These are phyloP conservation scores for Phyllotreta striolata DNA, from an alignment of 2,888 invertebrate genomes.

Conservation along the genomic window DNA sequence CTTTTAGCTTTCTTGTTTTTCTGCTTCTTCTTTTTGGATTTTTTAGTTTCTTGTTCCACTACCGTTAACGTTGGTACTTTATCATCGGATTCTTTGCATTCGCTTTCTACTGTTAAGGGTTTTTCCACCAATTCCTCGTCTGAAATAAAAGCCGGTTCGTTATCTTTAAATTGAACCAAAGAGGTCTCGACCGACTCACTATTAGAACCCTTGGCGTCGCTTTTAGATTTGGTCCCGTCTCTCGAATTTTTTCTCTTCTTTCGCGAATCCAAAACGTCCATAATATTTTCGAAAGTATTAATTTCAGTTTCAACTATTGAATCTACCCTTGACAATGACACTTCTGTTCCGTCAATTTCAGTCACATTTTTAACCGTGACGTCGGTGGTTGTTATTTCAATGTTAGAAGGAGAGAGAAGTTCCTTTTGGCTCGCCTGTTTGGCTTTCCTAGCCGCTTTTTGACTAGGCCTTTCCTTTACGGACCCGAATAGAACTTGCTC, in stretches of 20 bases:
- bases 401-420: slow-evolving; percentile 50
- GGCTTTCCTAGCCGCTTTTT: slow-evolving; percentile 30
- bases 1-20: slow-evolving; percentile 11
- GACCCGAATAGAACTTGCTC: slow-evolving; percentile 72
- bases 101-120: slow-evolving; percentile 26
- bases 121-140: slow-evolving; percentile 40
- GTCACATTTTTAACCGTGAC: slow-evolving; percentile 39
- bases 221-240: slow-evolving; percentile 5
- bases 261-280: slow-evolving; percentile 51
- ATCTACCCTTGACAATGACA: slow-evolving; percentile 53
- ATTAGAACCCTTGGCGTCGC: neutral
- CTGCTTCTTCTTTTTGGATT: slow-evolving; percentile 20
- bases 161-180: slow-evolving; percentile 19
- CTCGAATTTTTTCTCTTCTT: slow-evolving; percentile 35
- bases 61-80: neutral
- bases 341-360: slow-evolving; percentile 38
- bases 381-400: slow-evolving; percentile 44
- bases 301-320: slow-evolving; percentile 60
- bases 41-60: neutral
- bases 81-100: slow-evolving; percentile 5
- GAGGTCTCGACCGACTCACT: slow-evolving; percentile 26
- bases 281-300: slow-evolving; percentile 57
- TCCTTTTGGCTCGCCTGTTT: slow-evolving; percentile 39
- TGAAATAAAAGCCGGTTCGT: slow-evolving; percentile 39
- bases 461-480: slow-evolving; percentile 65